phyloP scores from a whole-genome alignment of 2,888 invertebrate genomes.

The Tridacna gigas region DNA sequence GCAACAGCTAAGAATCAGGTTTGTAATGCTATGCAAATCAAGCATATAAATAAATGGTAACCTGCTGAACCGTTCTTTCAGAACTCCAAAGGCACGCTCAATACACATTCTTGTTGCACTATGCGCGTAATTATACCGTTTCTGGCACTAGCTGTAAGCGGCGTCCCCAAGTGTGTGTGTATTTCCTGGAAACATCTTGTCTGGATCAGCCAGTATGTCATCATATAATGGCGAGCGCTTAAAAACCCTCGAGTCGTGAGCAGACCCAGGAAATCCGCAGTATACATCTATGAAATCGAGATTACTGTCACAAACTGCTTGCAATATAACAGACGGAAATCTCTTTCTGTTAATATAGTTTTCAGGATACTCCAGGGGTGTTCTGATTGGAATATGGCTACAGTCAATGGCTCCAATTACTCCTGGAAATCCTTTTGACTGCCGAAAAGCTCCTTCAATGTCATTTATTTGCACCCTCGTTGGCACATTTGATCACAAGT shows the following conservation, averaged over 20 bases:
- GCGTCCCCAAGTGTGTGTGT: constrained; percentile 53
- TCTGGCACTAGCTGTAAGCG: constrained; percentile 50
- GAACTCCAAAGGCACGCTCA: constrained; percentile 46
- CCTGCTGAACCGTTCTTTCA: constrained; percentile 50
- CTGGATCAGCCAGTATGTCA: not conserved
- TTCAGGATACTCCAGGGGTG: constrained; percentile 25
- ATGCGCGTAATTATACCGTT: constrained; percentile 37
- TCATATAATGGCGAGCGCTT: constrained; percentile 53
- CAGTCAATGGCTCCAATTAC: constrained; percentile 45
- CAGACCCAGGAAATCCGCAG: constrained; percentile 53
- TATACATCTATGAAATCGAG: constrained; percentile 35
- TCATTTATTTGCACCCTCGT: not conserved
- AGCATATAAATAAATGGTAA: constrained; percentile 37
- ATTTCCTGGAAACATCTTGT: constrained; percentile 7
- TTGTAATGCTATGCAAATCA: constrained; percentile 21
- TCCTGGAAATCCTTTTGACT: constrained; percentile 40
- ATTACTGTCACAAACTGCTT: constrained; percentile 47
- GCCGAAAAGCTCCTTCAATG: not conserved
- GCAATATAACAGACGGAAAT: constrained; percentile 43
- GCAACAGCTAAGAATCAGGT: constrained; percentile 51
- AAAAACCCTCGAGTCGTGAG: constrained; percentile 59
- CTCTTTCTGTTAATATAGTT: constrained; percentile 47
- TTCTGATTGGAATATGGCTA: constrained; percentile 39
- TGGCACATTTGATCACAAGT: constrained; percentile 7
- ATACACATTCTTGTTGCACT: constrained; percentile 41